Percentiles rank a stretch among this genome's conserved stretches.
phyloP scores from a whole-genome alignment of 2,113 vertebrate genomes.

The Lepisosteus oculatus region DNA sequence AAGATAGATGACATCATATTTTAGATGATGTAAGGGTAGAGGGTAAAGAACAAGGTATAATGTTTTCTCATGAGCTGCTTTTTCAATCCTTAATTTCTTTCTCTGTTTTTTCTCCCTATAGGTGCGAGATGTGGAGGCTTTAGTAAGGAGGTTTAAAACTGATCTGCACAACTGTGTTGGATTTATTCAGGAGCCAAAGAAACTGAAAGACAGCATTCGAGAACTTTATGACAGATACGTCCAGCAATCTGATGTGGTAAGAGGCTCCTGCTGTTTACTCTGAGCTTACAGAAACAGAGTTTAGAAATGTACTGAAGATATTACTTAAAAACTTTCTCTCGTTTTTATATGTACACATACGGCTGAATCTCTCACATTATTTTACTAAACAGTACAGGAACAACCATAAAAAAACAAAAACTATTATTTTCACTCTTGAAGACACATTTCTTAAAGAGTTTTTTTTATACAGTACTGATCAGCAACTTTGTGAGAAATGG shows the following conservation, averaged over 20 bases:
- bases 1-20: background rate
- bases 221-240: slow-evolving; percentile 72
- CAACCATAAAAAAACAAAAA: no score
- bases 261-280: slow-evolving; percentile 31
- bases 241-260: slow-evolving; percentile 70
- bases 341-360: no score
- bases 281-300: background rate
- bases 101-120: slow-evolving; percentile 36
- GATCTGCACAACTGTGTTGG: slow-evolving; percentile 79
- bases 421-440: no score
- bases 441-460: no score
- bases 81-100: slow-evolving; percentile 7
- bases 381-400: no score
- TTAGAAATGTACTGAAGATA: no score
- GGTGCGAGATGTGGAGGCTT: slow-evolving; percentile 69
- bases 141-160: slow-evolving; percentile 73
- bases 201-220: slow-evolving; percentile 71
- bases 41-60: no score
- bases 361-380: no score
- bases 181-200: slow-evolving; percentile 78
- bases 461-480: no score
- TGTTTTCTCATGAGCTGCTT: no score
- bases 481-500: no score
- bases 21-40: background rate
- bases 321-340: no score